A percentile compares a stretch with the other conserved stretches of the same genome.
Conservation (phyloP, 2,888 invertebrate genomes). For the Euplexia lucipara region DNA sequence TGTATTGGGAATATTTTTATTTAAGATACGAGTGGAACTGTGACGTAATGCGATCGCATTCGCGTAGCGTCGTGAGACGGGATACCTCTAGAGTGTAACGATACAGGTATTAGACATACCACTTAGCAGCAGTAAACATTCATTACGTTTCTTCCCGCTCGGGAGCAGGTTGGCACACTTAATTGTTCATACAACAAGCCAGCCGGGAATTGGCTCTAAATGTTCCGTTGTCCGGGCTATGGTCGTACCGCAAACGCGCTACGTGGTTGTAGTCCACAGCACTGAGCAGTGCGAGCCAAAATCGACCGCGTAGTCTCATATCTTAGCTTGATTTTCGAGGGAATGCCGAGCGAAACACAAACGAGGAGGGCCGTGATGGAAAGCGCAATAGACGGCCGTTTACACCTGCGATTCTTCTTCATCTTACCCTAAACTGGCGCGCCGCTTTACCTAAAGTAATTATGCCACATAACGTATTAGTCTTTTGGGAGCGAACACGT, state of each 20-base stretch:
- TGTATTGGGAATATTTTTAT: slow-evolving; percentile 53
- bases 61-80: slow-evolving; percentile 27
- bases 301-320: slow-evolving; percentile 76
- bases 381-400: slow-evolving; percentile 87
- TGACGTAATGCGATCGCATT: slow-evolving; percentile 33
- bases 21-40: slow-evolving; percentile 55
- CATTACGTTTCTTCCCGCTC: slow-evolving; percentile 85
- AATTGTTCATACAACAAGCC: slow-evolving; percentile 90
- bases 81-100: slow-evolving; percentile 65
- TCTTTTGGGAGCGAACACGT: slow-evolving; percentile 89
- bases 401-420: slow-evolving; percentile 90
- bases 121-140: slow-evolving; percentile 84
- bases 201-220: slow-evolving; percentile 88
- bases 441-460: slow-evolving; percentile 88
- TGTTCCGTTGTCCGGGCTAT: slow-evolving; percentile 85
- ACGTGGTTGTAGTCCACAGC: slow-evolving; percentile 71
- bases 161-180: slow-evolving; percentile 85
- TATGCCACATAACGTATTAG: slow-evolving; percentile 89
- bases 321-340: slow-evolving; percentile 76
- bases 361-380: slow-evolving; percentile 80
- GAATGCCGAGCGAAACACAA: slow-evolving; percentile 50
- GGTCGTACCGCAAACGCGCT: slow-evolving; percentile 83
- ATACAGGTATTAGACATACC: slow-evolving; percentile 67
- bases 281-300: slow-evolving; percentile 75
- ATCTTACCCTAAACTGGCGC: slow-evolving; percentile 88